Percentiles rank a stretch among this genome's conserved stretches.
These are phyloP conservation scores for Dipodomys ordii DNA, from an alignment of 2,113 vertebrate genomes.

Conservation along the genomic window DNA sequence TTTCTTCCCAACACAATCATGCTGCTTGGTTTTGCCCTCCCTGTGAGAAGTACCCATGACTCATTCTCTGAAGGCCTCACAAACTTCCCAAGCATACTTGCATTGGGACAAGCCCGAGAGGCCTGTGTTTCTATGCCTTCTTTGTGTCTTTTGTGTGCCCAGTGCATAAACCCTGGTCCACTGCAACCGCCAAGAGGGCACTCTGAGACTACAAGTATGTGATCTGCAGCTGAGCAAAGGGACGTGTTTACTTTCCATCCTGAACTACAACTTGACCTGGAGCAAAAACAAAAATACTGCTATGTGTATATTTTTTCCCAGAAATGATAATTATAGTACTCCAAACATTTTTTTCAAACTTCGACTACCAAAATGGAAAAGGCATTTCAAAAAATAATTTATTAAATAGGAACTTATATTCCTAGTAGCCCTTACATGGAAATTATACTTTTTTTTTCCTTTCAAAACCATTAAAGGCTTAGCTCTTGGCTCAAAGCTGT, in stretches of 20 bases:
- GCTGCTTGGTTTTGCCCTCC: not conserved
- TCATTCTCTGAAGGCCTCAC: not conserved
- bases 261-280: slow-evolving; percentile 80
- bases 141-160: slow-evolving; percentile 78
- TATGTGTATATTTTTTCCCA: slow-evolving; percentile 78
- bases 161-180: slow-evolving; percentile 13
- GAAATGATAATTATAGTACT: slow-evolving; percentile 83
- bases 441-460: not conserved
- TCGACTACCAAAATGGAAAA: slow-evolving; percentile 81
- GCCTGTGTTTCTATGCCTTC: slow-evolving; percentile 58
- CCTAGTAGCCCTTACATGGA: slow-evolving; percentile 80
- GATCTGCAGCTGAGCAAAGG: slow-evolving; percentile 79
- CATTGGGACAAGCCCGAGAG: not conserved
- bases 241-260: slow-evolving; percentile 76
- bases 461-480: slow-evolving; percentile 53
- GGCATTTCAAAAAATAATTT: slow-evolving; percentile 80
- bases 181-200: slow-evolving; percentile 44
- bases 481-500: slow-evolving; percentile 23
- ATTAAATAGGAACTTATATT: slow-evolving; percentile 76
- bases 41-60: not conserved
- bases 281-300: slow-evolving; percentile 80
- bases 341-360: slow-evolving; percentile 77
- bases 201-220: slow-evolving; percentile 69
- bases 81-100: slow-evolving; percentile 49
- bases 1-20: not conserved